These are phyloP conservation scores for Entomobrya proxima DNA, from an alignment of 2,888 invertebrate species.

Conservation along the genomic window DNA sequence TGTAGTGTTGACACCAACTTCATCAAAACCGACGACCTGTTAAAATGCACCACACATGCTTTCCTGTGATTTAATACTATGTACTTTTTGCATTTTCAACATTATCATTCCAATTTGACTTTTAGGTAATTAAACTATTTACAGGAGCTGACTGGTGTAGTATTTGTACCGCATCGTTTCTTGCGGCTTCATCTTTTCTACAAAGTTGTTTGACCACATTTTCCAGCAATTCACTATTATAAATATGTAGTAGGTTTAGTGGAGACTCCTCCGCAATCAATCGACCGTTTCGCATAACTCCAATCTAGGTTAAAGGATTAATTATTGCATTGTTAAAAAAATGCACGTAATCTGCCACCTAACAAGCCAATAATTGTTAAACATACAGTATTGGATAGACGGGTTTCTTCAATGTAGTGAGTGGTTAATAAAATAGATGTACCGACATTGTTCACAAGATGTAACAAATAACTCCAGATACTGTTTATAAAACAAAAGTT, in stretches of 20 bases:
- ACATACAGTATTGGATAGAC: conserved; percentile 12
- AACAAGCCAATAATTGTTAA: too few species aligned
- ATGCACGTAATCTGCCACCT: background rate
- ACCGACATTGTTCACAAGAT: background rate
- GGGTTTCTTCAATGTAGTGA: conserved; percentile 36
- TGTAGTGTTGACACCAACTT: background rate
- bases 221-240: background rate
- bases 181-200: background rate
- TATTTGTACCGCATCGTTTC: too few species aligned
- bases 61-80: too few species aligned
- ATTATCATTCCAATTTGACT: background rate
- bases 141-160: background rate
- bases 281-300: background rate
- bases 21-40: background rate
- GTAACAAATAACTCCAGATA: background rate
- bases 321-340: background rate
- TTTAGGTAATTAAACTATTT: background rate
- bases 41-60: too few species aligned
- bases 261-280: background rate
- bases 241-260: background rate
- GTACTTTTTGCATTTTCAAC: too few species aligned
- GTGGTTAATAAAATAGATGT: conserved; percentile 20
- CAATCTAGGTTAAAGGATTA: background rate
- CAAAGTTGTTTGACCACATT: conserved; percentile 1
- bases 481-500: too few species aligned